Evolutionary conservation across 2,797 vertebrate species (phyloP), one percentile per base, ranked within the genome.

Genomic region (Paguma larvata): DNA sequence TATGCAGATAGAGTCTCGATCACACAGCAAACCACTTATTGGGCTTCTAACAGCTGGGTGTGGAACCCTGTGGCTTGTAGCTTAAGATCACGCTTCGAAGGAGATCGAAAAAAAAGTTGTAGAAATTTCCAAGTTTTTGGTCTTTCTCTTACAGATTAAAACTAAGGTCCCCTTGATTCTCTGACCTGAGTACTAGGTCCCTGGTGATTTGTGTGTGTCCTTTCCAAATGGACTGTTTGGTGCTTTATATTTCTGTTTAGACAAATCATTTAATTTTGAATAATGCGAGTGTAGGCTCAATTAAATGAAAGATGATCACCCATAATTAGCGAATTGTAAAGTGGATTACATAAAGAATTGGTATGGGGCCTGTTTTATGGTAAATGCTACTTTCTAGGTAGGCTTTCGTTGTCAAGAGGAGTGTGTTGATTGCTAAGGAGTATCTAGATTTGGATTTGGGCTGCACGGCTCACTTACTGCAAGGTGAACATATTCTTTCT

Each of bases 321-420:
- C 95, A 34, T 87, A 82, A 92, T 94, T 94, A 92, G 78, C 48
- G 87, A 68, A 59, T 59, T 77, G 16, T 38, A 77, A 97, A 92
- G 80, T 59, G 56, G 51, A 85, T 93, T 78, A 46, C 13, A 18
- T 79, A 78, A 82, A 80, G 65, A 73, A 63, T 13, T 82, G 19
- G 7, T 51, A 13, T 15, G 30, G 86, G 80, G 23, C 46, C 53
- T 72, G 25, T 86, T 88, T 77, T 27, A 48, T 75, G 77, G 41
- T 8, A 78, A 88, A 30, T 48, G 10, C 7, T 32, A 15, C 41
- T 23, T 63, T 95, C 82, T 21, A n/a, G 18, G 93, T 72, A 72
- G 51, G 14, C 34, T 91, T 70, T 86, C 16, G 3, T 18, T 5
- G 41, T 51, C 1, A 11, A 59, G 32, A 65, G 46, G 44, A 80